Evolutionary conservation across 2,888 invertebrate species (phyloP).

Genomic region (Heliconius aoede): DNA sequence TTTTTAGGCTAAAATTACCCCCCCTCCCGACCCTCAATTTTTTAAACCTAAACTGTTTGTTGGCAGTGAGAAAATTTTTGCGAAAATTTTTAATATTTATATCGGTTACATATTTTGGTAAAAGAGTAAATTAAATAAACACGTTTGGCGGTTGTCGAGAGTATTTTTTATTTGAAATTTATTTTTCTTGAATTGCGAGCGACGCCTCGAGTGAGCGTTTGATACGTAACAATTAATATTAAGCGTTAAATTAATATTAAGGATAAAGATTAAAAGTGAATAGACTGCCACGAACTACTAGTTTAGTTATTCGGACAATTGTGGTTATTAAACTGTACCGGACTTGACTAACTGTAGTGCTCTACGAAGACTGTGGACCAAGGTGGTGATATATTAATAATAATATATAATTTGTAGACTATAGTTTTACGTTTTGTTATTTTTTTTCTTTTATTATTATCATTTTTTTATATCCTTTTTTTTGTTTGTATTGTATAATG

Average conservation of each 20-base stretch:
- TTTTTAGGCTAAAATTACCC: slow-evolving; percentile 76
- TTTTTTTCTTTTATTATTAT: slow-evolving; percentile 46
- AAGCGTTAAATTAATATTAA: slow-evolving; percentile 75
- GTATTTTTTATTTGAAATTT: slow-evolving; percentile 72
- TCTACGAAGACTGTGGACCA: slow-evolving; percentile 58
- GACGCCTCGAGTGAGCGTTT: slow-evolving; percentile 69
- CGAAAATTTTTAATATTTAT: slow-evolving; percentile 82
- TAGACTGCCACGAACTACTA: slow-evolving; percentile 65
- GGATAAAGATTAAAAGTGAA: slow-evolving; percentile 55
- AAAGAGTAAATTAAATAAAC: slow-evolving; percentile 71
- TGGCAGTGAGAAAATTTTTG: slow-evolving; percentile 76
- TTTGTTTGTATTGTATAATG: slow-evolving; percentile 34
- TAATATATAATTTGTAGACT: slow-evolving; percentile 29
- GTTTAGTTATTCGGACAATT: slow-evolving; percentile 57
- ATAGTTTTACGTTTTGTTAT: slow-evolving; percentile 40
- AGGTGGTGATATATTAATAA: slow-evolving; percentile 58
- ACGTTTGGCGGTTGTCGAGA: slow-evolving; percentile 78
- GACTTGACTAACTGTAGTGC: slow-evolving; percentile 63
- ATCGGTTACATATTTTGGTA: slow-evolving; percentile 78
- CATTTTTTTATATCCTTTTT: too few relatives aligned
- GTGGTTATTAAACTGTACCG: slow-evolving; percentile 55
- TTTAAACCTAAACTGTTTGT: slow-evolving; percentile 76
- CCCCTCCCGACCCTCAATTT: slow-evolving; percentile 69
- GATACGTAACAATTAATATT: slow-evolving; percentile 59
- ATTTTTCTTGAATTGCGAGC: slow-evolving; percentile 69